These are phyloP conservation scores for Catharus fuscescens DNA, from an alignment of 2,113 vertebrate genomes.

Conservation along the genomic window DNA sequence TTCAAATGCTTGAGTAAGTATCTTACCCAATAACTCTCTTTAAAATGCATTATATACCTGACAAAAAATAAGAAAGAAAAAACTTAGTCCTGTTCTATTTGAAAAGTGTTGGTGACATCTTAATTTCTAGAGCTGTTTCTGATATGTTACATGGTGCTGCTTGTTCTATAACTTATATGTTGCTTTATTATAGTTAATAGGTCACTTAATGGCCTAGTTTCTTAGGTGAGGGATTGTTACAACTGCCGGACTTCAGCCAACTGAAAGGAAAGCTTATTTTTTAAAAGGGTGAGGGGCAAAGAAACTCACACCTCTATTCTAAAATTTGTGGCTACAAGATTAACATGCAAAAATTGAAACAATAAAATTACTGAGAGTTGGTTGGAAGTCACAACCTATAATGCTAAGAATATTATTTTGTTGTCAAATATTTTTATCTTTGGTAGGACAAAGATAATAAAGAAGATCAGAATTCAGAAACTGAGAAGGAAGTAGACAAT, in stretches of 20 bases:
- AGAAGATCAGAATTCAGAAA: slow-evolving; percentile 71
- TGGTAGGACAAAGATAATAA: slow-evolving; percentile 76
- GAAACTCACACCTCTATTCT: neutral
- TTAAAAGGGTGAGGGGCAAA: fast-evolving
- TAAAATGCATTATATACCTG: neutral
- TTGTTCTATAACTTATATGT: neutral
- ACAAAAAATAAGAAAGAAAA: neutral
- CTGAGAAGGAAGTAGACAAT: slow-evolving; percentile 74
- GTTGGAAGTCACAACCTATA: neutral
- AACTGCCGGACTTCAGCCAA: neutral
- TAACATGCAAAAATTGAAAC: neutral
- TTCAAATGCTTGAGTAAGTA: neutral
- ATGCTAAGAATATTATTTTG: neutral
- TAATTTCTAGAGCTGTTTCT: neutral
- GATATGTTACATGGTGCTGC: neutral
- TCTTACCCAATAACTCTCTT: neutral
- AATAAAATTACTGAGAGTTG: neutral
- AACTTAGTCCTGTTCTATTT: neutral
- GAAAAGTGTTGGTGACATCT: neutral
- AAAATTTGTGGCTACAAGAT: neutral
- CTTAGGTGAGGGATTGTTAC: fast-evolving
- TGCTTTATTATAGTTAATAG: neutral
- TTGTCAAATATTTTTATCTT: slow-evolving; percentile 37
- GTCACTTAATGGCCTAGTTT: neutral
- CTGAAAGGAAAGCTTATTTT: neutral